Base-by-base conservation (phyloP, 2,113 vertebrate genomes). In the Pandion haliaetus region DNA sequence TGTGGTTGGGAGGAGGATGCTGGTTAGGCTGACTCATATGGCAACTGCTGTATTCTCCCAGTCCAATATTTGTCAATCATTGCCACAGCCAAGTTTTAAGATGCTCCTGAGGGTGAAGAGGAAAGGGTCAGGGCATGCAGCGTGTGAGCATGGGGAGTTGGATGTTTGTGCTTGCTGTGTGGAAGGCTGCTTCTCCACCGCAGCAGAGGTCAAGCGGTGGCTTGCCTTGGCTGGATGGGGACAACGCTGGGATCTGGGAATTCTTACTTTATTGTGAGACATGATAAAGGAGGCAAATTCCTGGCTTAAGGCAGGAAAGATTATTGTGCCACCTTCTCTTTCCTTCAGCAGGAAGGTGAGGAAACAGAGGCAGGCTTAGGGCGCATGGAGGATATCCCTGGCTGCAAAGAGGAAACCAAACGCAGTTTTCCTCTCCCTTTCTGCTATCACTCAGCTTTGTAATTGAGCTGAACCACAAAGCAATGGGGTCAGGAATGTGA, bases 111-210 rank as follows among this genome's bases (percentile, higher is more conserved):
- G 19, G 32, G 28, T 8, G 16, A 62, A 32, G 55, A 26, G 69
- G 47, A 62, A 55, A 36, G 54, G 45, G 29, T 32, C 2, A 1
- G 20, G 31, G 19, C 12, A 9, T 11, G 25, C 25, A 47, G 3
- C 0, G 0, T 44, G 24, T 45, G 34, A 50, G 47, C 1, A 0
- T 12, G 28, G 50, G 32, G 28, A 44, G 44, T 34, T 1, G 1
- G 50, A 19, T 2, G 15, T 19, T 17, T 72, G 66, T 25, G 36
- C 42, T 74, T 74, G 55, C 61, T 81, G 31, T 29, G 55, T 50
- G 40, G 40, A 47, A 62, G 55, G 47, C 40, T 54, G 52, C 38
- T 40, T 19, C 31, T 25, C 28, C 38, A 8, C 44, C 0, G 0
- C 23, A 58, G 65, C 44, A 34, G 44, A 34, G 44, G 44, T 23